Conservation (phyloP, 2,113 vertebrate genomes). For the Strix aluco region DNA sequence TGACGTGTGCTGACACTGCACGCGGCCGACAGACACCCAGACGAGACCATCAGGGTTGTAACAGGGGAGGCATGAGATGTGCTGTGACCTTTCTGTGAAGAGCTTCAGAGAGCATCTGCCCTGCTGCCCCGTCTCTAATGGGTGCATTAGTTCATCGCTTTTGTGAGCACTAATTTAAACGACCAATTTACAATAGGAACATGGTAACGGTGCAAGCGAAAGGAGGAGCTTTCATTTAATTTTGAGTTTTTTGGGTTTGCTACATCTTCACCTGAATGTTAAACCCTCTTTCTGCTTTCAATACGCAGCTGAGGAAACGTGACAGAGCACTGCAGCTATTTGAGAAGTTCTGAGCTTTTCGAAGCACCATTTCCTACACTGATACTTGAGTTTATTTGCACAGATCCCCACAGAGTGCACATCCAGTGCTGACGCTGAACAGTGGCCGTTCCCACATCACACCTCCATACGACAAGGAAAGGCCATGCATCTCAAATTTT, state of each 20-base stretch:
- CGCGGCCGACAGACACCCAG: background rate
- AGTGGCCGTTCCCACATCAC: too few relatives aligned
- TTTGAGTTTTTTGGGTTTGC: background rate
- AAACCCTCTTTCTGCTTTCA: background rate
- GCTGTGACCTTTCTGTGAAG: background rate
- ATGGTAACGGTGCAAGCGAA: background rate
- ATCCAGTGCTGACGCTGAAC: background rate
- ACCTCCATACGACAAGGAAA: background rate
- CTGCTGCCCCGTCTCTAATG: background rate
- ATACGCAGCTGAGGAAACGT: background rate
- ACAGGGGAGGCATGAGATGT: background rate
- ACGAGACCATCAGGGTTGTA: accelerated
- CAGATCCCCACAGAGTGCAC: background rate
- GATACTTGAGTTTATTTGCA: background rate
- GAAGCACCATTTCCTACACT: background rate
- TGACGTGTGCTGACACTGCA: background rate
- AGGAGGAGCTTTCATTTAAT: background rate
- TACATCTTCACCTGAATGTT: background rate
- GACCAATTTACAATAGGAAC: background rate
- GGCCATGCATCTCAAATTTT: background rate
- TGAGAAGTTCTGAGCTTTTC: background rate
- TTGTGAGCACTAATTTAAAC: background rate
- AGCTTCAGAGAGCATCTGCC: background rate
- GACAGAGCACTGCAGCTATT: background rate
- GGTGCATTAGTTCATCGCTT: background rate